Evolutionary conservation across 1,140 invertebrate species (phyloP), one percentile per base, ranked within the genome.

Genomic region (Musca domestica): DNA sequence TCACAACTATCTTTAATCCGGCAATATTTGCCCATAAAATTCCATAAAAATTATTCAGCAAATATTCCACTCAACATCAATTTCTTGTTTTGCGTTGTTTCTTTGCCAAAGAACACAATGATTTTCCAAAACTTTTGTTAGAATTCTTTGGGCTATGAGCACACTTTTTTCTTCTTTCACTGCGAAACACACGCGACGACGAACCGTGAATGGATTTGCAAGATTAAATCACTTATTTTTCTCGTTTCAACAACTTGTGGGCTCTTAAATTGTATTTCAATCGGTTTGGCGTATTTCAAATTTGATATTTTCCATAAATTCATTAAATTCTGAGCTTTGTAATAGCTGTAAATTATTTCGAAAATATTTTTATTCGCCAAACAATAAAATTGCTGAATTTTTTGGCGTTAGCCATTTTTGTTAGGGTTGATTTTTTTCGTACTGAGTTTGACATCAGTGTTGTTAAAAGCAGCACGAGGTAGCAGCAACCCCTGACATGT

Each of bases 331-430:
- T 17, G 6, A 20, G 47, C 25, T 10, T 64, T 52, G 46, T 34
- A 22, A 49, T 52, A 17, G 25, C 19, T 34, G 30, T 51, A 68
- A 68, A 51, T 64, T 51, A 17, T 27, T 20, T 68, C 27, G 30
- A 63, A 63, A 68, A 64, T n/a, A 48, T 63, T 49, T 63, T 63
- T 63, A 63, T 68, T 68, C 61, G 23, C 27, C 52, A 66, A 69
- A 65, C 67, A 69, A 65, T 65, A 64, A 66, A 69, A 69, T 56
- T 25, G 48, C 34, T 51, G 64, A 61, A 65, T 46, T 68, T 68
- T 63, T 69, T 69, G 64, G 67, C 67, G 67, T 69, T 69, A 69
- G 67, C 67, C 67, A 69, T 69, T 66, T 69, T 69, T 52, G 23
- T 46, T 61, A 15, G 46, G 17, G 64, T 49, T 51, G 64, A 27